A percentile compares a stretch with the other conserved stretches of the same genome.
phyloP scores from a whole-genome alignment of 2,113 vertebrate genomes.

The Engraulis encrasicolus region DNA sequence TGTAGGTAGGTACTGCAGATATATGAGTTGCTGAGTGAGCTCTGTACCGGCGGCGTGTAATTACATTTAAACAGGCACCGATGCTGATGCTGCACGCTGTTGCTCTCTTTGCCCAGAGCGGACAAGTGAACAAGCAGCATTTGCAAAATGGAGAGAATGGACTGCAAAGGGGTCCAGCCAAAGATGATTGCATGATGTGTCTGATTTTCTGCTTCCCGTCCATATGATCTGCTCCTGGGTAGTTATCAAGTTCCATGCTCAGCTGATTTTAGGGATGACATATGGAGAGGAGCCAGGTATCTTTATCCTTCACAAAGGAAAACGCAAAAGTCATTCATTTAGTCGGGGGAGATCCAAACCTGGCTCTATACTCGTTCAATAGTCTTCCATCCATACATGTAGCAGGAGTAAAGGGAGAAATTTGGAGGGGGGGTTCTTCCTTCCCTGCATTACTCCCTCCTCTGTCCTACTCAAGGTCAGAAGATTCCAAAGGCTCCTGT shows the following conservation, averaged over 20 bases:
- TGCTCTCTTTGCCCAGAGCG: slow-evolving; percentile 50
- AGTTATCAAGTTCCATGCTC: slow-evolving; percentile 51
- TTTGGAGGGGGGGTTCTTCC: neutral
- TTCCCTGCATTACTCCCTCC: slow-evolving; percentile 1
- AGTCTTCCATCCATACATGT: neutral
- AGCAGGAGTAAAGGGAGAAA: neutral
- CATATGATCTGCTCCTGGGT: slow-evolving; percentile 54
- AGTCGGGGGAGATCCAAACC: too few relatives aligned
- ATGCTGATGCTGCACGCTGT: slow-evolving; percentile 41
- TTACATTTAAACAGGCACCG: slow-evolving; percentile 19
- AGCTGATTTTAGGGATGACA: neutral
- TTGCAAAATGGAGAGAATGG: slow-evolving; percentile 47
- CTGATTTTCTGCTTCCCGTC: too few relatives aligned
- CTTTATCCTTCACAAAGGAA: neutral
- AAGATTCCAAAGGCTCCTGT: slow-evolving; percentile 38
- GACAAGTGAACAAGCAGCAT: too few relatives aligned
- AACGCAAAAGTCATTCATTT: neutral
- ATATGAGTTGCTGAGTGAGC: neutral
- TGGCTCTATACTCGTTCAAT: neutral
- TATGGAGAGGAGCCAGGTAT: neutral
- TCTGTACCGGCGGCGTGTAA: neutral
- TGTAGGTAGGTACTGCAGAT: neutral
- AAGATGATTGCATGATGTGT: slow-evolving; percentile 52
- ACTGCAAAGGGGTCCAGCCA: slow-evolving; percentile 34
- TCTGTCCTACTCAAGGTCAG: slow-evolving; percentile 51